Evolutionary conservation across 2,888 invertebrate species (phyloP), one percentile per base, ranked within the genome.

Genomic region (Unio pictorum): DNA sequence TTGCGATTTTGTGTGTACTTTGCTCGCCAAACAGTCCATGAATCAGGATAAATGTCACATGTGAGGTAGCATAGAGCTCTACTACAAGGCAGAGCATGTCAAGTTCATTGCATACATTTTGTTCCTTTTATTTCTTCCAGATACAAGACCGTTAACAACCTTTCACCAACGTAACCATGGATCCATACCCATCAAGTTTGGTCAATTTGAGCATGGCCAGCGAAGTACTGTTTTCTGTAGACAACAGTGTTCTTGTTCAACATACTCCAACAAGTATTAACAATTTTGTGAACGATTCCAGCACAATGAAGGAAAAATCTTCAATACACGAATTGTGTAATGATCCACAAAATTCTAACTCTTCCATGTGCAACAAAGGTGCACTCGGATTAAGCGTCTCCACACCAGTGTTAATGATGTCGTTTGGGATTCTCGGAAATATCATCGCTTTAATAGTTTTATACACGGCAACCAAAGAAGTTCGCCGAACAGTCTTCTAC

Each of bases 361-460:
- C 71, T 26, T 76, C 78, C 15, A 65, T 69, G 34, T 82, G 81
- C 65, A 72, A 81, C 64, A 75, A 72, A 8, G 65, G 72, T 4
- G 80, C 79, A 4, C 73, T 82, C 15, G 83, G 81, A 18, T 80
- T 85, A 59, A 83, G 78, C 58, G 68, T 86, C 55, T 81, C 83
- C 8, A 83, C 84, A 3, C 87, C 87, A 2, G 80, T 85, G 7
- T 58, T 81, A 4, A 86, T 85, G 84, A 70, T 81, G 67, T 68
- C 83, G 23, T 69, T 81, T 8, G 86, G 86, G n/a, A 76, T 87
- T 61, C 63, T 86, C 68, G 90, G 90, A 20, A 90, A 90, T 75
- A 81, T 88, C 55, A 78, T 89, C 30, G 90, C 90, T 1, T 78
- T 90, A 28, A 73, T 86, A 18, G 88, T 89, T 17, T 80, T 90